Base-by-base conservation (phyloP, 2,888 invertebrate species). In the Drosophila formosana region DNA sequence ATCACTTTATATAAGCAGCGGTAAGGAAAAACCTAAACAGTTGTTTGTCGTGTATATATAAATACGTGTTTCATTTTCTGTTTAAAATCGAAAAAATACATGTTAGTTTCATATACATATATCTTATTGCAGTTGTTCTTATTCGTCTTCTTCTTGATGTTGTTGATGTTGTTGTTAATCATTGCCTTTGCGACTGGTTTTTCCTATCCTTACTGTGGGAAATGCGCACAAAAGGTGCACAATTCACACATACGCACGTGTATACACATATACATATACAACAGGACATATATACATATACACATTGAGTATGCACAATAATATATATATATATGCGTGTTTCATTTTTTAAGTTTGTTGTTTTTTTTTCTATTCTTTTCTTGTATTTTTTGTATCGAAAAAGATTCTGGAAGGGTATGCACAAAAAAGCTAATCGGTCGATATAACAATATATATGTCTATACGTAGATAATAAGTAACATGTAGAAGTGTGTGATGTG, bases 401-500 rank as follows among this genome's bases (percentile, higher is more conserved):
- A 78, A 82, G 71, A 79, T 71, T 78, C 52, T 83, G 80, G 75
- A 82, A 85, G 88, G 87, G 80, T 86, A 68, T 82, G 83, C 86
- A 82, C 83, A 83, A 83, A 80, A 84, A 78, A 76, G 80, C 76
- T 82, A 86, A 77, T 82, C 66, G 77, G 66, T 85, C 67, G 77
- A 76, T 80, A 76, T 88, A 82, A 88, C 82, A 88, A 75, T 84
- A 88, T 70, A 68, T 78, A 85, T 63, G 68, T 50, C 76, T 82
- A 87, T 87, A 61, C 56, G 72, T 87, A 88, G 88, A 82, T 82
- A 86, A 86, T 82, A 82, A 86, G 72, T 88, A 88, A 88, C 87
- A 82, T 82, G 71, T 79, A 64, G 58, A 55, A 39, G 37, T 47
- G n/a, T 58, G 11, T 57, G 41, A 63, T 13, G n/a, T 50, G 26